Evolutionary conservation across 1,140 invertebrate genomes (phyloP).

Genomic region (Tetramorium parvispinum): DNA sequence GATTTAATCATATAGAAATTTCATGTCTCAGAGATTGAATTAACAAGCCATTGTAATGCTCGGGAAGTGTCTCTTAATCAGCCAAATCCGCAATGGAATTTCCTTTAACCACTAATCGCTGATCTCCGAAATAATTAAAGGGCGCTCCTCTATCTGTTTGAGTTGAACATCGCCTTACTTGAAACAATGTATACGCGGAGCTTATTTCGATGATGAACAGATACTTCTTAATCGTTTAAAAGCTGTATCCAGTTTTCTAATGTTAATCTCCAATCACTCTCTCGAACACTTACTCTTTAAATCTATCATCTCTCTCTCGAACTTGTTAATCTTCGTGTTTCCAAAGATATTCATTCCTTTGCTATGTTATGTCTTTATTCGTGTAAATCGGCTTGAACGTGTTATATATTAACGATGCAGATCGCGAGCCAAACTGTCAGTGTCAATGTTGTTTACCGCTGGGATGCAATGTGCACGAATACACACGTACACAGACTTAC

Average conservation of each 20-base stretch:
- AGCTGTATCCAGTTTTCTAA: constrained; percentile 4
- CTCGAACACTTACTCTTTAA: no score
- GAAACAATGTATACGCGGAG: not conserved
- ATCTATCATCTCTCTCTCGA: not conserved
- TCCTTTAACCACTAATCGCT: constrained; percentile 24
- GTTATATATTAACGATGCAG: constrained; percentile 38
- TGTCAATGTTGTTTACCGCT: constrained; percentile 72
- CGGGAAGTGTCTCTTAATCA: constrained; percentile 27
- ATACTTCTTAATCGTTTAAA: constrained; percentile 12
- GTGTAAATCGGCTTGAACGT: not conserved
- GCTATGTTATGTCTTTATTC: not conserved
- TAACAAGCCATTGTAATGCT: not conserved
- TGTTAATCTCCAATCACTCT: not conserved
- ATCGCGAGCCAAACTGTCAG: constrained; percentile 58
- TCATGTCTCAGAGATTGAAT: not conserved
- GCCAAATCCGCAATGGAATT: constrained; percentile 35
- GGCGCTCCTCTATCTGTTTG: not conserved
- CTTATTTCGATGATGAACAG: not conserved
- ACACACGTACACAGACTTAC: not conserved
- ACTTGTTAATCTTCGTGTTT: constrained; percentile 2
- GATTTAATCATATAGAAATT: not conserved
- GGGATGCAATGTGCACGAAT: constrained; percentile 31
- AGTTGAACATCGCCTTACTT: not conserved
- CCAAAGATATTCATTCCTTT: not conserved
- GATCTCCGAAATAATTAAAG: constrained; percentile 31